Evolutionary conservation across 1,140 invertebrate genomes (phyloP).

Genomic region (Cyclina sinensis): DNA sequence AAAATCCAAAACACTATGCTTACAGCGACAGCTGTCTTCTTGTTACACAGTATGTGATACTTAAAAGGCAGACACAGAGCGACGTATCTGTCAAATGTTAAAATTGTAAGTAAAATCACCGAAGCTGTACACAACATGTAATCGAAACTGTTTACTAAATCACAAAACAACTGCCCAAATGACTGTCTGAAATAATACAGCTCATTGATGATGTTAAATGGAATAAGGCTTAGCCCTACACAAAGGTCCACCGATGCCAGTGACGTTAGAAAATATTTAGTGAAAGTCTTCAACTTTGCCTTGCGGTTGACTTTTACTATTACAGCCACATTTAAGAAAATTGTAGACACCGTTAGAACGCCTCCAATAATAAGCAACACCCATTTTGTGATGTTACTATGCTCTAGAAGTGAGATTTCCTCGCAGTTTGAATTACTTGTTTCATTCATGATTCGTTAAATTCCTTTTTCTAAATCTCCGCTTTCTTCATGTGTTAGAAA

Average conservation of each 20-base stretch:
- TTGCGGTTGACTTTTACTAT: constrained; percentile 4
- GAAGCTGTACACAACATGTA: background rate
- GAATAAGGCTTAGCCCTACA: constrained; percentile 1
- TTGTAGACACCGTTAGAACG: background rate
- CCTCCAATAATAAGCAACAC: background rate
- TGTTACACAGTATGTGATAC: constrained; percentile 13
- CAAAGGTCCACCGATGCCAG: background rate
- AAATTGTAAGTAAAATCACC: background rate
- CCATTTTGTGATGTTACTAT: background rate
- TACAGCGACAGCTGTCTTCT: background rate
- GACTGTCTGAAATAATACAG: background rate
- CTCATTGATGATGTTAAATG: background rate
- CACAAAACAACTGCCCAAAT: background rate
- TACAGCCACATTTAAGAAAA: background rate
- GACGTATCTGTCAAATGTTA: constrained; percentile 14
- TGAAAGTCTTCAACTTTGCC: background rate
- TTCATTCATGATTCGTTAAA: too few species aligned
- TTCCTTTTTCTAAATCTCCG: too few species aligned
- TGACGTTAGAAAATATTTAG: background rate
- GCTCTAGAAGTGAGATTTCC: background rate
- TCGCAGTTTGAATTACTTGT: background rate
- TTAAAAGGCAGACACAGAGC: constrained; percentile 9
- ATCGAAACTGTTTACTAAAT: background rate
- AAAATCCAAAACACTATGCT: background rate
- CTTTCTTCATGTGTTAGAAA: too few species aligned